phyloP scores from a whole-genome alignment of 2,888 invertebrate species.

The Cryptosula pallasiana region DNA sequence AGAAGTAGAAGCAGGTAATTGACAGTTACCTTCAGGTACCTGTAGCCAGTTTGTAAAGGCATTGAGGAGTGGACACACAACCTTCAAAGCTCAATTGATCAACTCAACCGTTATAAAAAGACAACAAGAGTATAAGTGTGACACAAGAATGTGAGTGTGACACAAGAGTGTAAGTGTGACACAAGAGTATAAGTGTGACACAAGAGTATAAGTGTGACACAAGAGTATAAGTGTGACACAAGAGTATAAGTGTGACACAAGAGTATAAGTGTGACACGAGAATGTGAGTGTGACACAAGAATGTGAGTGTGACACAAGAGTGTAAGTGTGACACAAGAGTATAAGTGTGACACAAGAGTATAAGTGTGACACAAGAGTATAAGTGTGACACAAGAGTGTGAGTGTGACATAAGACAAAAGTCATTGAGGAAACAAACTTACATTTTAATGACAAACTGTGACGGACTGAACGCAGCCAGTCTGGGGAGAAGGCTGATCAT shows the following conservation, averaged over 20 bases:
- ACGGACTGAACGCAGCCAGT: conserved; percentile 84
- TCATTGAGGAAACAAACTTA: too few species aligned
- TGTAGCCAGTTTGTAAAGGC: conserved; percentile 27
- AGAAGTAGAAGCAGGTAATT: conserved; percentile 71
- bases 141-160: not conserved
- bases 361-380: not conserved
- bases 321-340: not conserved
- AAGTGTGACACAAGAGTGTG: not conserved
- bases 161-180: not conserved
- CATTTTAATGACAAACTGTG: conserved; percentile 67
- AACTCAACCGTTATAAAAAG: not conserved
- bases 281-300: not conserved
- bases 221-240: not conserved
- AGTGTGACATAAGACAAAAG: not conserved
- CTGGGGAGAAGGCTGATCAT: conserved; percentile 81
- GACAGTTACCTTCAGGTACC: conserved; percentile 59
- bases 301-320: too few species aligned
- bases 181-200: not conserved
- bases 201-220: not conserved
- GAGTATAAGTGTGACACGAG: not conserved
- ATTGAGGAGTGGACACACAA: too few species aligned
- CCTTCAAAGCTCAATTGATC: not conserved
- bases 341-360: not conserved
- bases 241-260: too few species aligned
- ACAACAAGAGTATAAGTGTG: not conserved